Evolutionary conservation across 2,888 invertebrate genomes (phyloP), one percentile per base, ranked within the genome.

Genomic region (Agrochola lota): DNA sequence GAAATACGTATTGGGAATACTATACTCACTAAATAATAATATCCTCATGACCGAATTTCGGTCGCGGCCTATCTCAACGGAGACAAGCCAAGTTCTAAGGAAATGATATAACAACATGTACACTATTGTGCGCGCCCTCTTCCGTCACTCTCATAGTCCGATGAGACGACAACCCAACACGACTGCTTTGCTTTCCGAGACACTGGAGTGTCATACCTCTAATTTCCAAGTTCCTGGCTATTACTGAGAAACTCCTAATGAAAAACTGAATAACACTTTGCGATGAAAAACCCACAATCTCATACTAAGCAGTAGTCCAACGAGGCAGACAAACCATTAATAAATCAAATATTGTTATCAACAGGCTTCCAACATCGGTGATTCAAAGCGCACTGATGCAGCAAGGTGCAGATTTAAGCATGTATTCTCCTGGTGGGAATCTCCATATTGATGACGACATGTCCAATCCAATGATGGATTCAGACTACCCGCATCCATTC

Each of bases 321-420:
- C 0, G 2, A 68, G 2, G 15, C 1, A 9, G 1, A 7, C 3
- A 20, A 23, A 46, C 7, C 7, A 26, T 74, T 20, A 74, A n/a
- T 68, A 52, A 71, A 62, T 26, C 11, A 30, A 52, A 20, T 46
- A 9, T 72, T 74, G 75, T 46, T 57, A 35, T 35, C 71, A 35
- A 76, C 95, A 97, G 95, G 68, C 93, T 94, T 84, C 97, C 94
- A 77, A 96, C 93, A 6, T 97, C 94, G 30, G 96, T 97, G 79
- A 96, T 97, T 69, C 97, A 97, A 88, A 96, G 90, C 59, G 96
- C 96, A 0, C 88, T 97, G 77, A 93, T 96, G 93, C 97, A 97
- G 91, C 94, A 95, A 91, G 96, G 95, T 8, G 95, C 95, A 0
- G 97, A 95, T 81, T 87, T 96, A 43, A 96, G 96, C 91, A 93